Conservation (phyloP, 2,113 vertebrate genomes). For the Sapajus apella region DNA sequence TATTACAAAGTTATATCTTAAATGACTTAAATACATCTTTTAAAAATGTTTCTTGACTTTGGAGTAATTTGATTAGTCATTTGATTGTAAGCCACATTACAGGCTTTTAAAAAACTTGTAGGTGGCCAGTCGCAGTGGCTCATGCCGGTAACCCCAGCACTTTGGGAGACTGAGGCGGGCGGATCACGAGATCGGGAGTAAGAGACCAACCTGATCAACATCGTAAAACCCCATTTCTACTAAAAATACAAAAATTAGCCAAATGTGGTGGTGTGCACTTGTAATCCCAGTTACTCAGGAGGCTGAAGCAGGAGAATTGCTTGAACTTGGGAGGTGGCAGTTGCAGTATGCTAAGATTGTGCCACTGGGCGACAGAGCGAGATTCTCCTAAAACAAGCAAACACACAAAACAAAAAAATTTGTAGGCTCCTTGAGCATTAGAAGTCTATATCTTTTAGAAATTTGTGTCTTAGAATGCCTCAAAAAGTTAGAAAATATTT, state of each 20-base stretch:
- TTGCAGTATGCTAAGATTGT: too few relatives aligned
- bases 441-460: neutral
- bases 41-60: neutral
- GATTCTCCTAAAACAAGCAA: neutral
- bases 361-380: neutral
- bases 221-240: too few relatives aligned
- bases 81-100: neutral
- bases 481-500: neutral
- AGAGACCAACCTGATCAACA: too few relatives aligned
- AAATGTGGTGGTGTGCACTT: accelerated
- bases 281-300: neutral
- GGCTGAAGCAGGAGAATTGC: neutral
- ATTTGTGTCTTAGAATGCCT: neutral
- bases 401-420: too few relatives aligned
- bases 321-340: neutral
- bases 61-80: neutral
- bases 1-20: neutral
- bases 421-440: neutral
- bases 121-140: accelerated
- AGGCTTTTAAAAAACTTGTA: neutral
- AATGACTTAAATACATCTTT: neutral
- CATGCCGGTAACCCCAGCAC: too few relatives aligned
- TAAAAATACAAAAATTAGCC: neutral
- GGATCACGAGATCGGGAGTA: too few relatives aligned
- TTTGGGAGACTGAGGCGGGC: too few relatives aligned